A percentile compares a stretch with the other conserved stretches of the same genome.
Evolutionary conservation across 1,140 invertebrate species (phyloP).

Genomic region (Trypoxylus dichotomus): DNA sequence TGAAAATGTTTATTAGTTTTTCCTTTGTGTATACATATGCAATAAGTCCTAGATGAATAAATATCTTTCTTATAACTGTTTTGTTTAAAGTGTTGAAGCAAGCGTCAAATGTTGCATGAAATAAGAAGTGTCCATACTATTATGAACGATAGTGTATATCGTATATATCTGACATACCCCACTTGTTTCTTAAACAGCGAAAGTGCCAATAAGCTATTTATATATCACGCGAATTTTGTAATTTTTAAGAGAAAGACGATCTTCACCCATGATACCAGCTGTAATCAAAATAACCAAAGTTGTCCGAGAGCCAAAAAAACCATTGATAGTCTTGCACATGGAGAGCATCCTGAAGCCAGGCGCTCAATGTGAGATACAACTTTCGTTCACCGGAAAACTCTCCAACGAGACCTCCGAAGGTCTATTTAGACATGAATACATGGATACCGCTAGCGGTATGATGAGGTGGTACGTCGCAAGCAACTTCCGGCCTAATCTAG

Average conservation of each 20-base stretch:
- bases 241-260: conserved; percentile 31
- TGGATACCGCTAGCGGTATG: conserved; percentile 54
- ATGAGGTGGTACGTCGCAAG: conserved; percentile 66
- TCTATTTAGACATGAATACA: conserved; percentile 64
- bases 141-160: too few relatives aligned
- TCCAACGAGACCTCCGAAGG: conserved; percentile 61
- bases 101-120: too few relatives aligned
- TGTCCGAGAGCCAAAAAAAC: conserved; percentile 57
- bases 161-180: too few relatives aligned
- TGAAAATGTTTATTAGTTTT: too few relatives aligned
- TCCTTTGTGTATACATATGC: too few relatives aligned
- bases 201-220: too few relatives aligned
- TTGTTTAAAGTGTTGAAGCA: too few relatives aligned
- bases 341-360: conserved; percentile 58
- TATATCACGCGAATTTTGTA: too few relatives aligned
- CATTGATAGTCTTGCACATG: conserved; percentile 59
- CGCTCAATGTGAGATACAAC: conserved; percentile 57
- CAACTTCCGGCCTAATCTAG: conserved; percentile 80
- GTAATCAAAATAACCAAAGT: conserved; percentile 42
- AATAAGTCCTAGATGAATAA: too few relatives aligned
- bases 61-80: too few relatives aligned
- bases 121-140: too few relatives aligned
- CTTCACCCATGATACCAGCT: conserved; percentile 36
- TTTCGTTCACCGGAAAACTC: conserved; percentile 63
- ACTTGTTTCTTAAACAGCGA: too few relatives aligned